Percentiles rank a stretch among this genome's conserved stretches.
Conservation (phyloP, 2,888 invertebrate genomes). For the Oscheius myriophilus region DNA sequence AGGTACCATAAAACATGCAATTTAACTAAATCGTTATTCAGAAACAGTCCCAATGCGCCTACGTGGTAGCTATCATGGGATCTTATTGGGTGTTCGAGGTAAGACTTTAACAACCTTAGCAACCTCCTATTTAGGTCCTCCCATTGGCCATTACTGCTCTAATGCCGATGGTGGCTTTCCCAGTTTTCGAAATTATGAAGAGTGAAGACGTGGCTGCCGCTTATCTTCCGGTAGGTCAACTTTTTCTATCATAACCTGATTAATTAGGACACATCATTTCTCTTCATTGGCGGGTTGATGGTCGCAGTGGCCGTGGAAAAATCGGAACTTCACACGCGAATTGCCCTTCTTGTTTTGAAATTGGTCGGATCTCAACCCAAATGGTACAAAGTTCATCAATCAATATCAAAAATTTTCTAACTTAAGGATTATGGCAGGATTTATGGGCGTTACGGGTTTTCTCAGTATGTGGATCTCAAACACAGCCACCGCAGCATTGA, state of each 20-base stretch:
- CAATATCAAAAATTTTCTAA: background rate
- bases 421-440: conserved; percentile 67
- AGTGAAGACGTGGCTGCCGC: conserved; percentile 61
- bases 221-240: conserved; percentile 57
- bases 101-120: background rate
- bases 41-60: conserved; percentile 60
- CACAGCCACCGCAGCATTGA: conserved; percentile 78
- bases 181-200: conserved; percentile 61
- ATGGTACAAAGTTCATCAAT: conserved; percentile 7
- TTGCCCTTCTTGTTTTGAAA: conserved; percentile 52
- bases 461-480: conserved; percentile 70
- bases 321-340: conserved; percentile 64
- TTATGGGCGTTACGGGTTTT: conserved; percentile 64
- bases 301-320: conserved; percentile 70
- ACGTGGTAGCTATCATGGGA: conserved; percentile 63
- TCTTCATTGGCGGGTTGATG: conserved; percentile 70
- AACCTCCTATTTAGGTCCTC: conserved; percentile 38
- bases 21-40: conserved; percentile 34
- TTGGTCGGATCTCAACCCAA: conserved; percentile 63
- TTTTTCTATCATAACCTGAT: background rate
- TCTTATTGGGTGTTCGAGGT: conserved; percentile 68
- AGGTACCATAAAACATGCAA: background rate
- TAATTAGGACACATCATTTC: conserved; percentile 65
- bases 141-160: conserved; percentile 69
- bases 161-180: conserved; percentile 66